These are phyloP conservation scores for Pseudachorutes palmiensis DNA, from an alignment of 1,140 invertebrate species.

Conservation along the genomic window DNA sequence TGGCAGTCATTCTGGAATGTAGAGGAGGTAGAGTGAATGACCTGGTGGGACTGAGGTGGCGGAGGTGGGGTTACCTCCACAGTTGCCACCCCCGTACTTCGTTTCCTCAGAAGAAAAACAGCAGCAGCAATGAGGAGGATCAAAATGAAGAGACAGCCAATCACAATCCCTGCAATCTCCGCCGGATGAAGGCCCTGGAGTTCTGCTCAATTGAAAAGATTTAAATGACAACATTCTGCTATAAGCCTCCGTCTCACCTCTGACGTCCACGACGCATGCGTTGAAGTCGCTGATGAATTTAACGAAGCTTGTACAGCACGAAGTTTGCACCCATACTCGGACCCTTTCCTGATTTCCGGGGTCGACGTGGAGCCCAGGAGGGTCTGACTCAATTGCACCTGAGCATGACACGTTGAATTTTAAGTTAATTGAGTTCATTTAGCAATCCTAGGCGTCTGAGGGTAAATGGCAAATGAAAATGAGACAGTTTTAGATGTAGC, in stretches of 20 bases:
- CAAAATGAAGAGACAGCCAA: conserved; percentile 20
- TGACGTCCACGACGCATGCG: conserved; percentile 31
- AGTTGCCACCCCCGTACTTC: too few relatives aligned
- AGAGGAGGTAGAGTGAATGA: not conserved
- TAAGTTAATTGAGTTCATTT: conserved; percentile 4
- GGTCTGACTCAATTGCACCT: conserved; percentile 18
- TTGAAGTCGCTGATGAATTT: not conserved
- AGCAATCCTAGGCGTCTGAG: not conserved
- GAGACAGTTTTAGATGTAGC: too few relatives aligned
- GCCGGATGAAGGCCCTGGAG: conserved; percentile 32
- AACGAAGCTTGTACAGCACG: conserved; percentile 28
- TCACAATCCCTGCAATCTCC: conserved; percentile 30
- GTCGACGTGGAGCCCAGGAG: conserved; percentile 21
- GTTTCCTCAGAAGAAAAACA: conserved; percentile 16
- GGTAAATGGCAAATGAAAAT: not conserved
- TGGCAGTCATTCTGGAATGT: not conserved
- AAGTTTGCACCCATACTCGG: conserved; percentile 23
- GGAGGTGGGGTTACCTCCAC: too few relatives aligned
- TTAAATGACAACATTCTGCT: not conserved
- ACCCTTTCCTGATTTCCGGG: conserved; percentile 22
- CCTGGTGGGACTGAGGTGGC: not conserved
- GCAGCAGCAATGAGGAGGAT: conserved; percentile 25
- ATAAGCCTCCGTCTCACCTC: conserved; percentile 15
- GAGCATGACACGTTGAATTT: conserved; percentile 11
- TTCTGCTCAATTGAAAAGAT: conserved; percentile 19